These are phyloP conservation scores for Hermaeophaga mercurialis DNA, from an alignment of 2,888 invertebrate genomes.

Conservation along the genomic window DNA sequence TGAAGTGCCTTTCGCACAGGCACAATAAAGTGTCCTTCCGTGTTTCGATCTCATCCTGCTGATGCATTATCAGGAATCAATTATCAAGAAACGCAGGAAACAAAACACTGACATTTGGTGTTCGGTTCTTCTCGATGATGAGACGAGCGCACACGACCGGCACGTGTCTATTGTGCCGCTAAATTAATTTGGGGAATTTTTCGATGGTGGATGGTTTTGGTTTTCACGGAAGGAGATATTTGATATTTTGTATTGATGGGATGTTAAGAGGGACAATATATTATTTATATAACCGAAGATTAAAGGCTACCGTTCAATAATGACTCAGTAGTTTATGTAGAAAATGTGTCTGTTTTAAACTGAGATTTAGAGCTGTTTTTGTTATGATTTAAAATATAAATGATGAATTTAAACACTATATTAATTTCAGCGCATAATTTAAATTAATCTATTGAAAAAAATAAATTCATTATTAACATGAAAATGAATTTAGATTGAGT, in stretches of 20 bases:
- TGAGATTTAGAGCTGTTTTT: too few species aligned
- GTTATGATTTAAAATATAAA: too few species aligned
- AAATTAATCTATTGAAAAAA: too few species aligned
- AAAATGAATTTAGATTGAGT: too few species aligned
- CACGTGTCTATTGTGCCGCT: constrained; percentile 45
- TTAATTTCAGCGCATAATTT: too few species aligned
- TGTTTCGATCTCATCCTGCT: constrained; percentile 18
- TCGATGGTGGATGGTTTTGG: constrained; percentile 9
- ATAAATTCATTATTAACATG: too few species aligned
- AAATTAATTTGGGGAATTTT: constrained; percentile 46
- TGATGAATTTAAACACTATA: too few species aligned
- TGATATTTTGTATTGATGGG: constrained; percentile 9
- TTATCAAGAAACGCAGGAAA: constrained; percentile 40
- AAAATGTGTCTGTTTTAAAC: too few species aligned
- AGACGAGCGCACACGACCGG: constrained; percentile 38
- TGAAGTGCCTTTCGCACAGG: constrained; percentile 39
- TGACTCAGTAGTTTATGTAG: too few species aligned
- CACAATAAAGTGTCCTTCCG: constrained; percentile 38
- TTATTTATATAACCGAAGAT: too few species aligned
- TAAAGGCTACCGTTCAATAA: too few species aligned
- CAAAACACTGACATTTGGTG: constrained; percentile 35
- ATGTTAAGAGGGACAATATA: background rate
- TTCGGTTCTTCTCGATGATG: constrained; percentile 28
- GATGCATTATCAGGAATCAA: constrained; percentile 24
- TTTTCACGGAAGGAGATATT: constrained; percentile 12